Evolutionary conservation across 2,113 vertebrate species (phyloP).

Genomic region (Anhinga anhinga): DNA sequence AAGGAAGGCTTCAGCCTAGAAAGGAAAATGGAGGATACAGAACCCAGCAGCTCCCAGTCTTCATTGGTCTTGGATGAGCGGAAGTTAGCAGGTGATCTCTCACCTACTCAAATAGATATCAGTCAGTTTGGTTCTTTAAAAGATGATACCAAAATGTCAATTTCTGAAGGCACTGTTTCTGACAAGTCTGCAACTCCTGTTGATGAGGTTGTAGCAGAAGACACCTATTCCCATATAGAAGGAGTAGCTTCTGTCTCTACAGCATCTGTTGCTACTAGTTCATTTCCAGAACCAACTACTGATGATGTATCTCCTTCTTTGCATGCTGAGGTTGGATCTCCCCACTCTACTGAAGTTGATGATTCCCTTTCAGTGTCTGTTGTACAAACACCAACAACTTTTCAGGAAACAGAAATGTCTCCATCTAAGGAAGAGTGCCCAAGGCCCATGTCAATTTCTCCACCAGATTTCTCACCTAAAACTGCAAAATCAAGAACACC

Average conservation of each 20-base stretch:
- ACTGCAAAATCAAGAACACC: conserved; percentile 81
- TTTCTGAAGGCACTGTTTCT: conserved; percentile 95
- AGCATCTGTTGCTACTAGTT: conserved; percentile 92
- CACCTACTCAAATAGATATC: conserved; percentile 80
- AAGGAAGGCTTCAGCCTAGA: conserved; percentile 62
- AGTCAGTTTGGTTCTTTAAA: conserved; percentile 83
- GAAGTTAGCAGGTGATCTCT: conserved; percentile 75
- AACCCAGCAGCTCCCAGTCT: conserved; percentile 63
- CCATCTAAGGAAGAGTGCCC: conserved; percentile 93
- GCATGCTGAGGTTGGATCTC: conserved; percentile 94
- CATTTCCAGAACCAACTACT: conserved; percentile 92
- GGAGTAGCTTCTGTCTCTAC: conserved; percentile 92
- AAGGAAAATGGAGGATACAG: conserved; percentile 63
- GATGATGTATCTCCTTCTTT: conserved; percentile 93
- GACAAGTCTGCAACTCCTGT: conserved; percentile 93
- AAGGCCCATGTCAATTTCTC: conserved; percentile 95
- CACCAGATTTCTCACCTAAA: conserved; percentile 91
- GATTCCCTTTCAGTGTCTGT: conserved; percentile 97
- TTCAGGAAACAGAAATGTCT: conserved; percentile 93
- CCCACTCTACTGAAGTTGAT: conserved; percentile 95
- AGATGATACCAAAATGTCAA: conserved; percentile 98
- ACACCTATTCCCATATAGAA: conserved; percentile 92
- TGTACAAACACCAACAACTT: conserved; percentile 91
- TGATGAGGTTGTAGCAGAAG: conserved; percentile 93
- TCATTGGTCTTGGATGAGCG: conserved; percentile 71